Evolutionary conservation across 1,140 invertebrate genomes (phyloP).

Genomic region (Sesamia nonagrioides): DNA sequence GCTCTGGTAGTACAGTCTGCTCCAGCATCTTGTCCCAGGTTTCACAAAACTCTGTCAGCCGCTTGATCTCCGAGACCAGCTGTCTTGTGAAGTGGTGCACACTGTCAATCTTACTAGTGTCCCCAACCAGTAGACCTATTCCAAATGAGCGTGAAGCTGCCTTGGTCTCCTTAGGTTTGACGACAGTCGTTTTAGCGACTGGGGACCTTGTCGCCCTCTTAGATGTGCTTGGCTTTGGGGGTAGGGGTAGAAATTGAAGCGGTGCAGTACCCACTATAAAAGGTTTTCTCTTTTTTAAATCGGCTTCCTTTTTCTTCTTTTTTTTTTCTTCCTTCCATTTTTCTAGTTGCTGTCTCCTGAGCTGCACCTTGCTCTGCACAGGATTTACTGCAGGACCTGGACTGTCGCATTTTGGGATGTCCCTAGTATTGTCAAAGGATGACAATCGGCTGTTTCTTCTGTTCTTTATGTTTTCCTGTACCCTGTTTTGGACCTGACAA

Average conservation of each 20-base stretch:
- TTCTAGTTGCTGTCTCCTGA: slow-evolving; percentile 71
- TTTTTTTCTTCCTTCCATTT: slow-evolving; percentile 81
- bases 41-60: slow-evolving; percentile 74
- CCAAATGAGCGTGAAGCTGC: slow-evolving; percentile 65
- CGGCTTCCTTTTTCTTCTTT: slow-evolving; percentile 71
- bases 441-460: slow-evolving; percentile 69
- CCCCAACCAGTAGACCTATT: too few species aligned
- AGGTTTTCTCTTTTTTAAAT: slow-evolving; percentile 75
- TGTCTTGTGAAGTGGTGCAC: too few species aligned
- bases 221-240: slow-evolving; percentile 64
- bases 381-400: slow-evolving; percentile 50
- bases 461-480: slow-evolving; percentile 65
- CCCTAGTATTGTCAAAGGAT: slow-evolving; percentile 72
- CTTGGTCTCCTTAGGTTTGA: slow-evolving; percentile 33
- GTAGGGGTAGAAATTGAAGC: slow-evolving; percentile 67
- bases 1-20: slow-evolving; percentile 64
- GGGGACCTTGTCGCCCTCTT: slow-evolving; percentile 77
- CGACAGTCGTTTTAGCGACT: slow-evolving; percentile 54
- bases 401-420: slow-evolving; percentile 64
- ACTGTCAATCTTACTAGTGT: too few species aligned
- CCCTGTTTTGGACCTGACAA: slow-evolving; percentile 74
- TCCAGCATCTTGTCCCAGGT: slow-evolving; percentile 73
- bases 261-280: slow-evolving; percentile 70
- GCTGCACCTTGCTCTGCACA: slow-evolving; percentile 70
- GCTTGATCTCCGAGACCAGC: slow-evolving; percentile 75